These are phyloP conservation scores for Parauchenoglanis punctatus DNA, from an alignment of 2,797 vertebrate genomes.

Conservation along the genomic window DNA sequence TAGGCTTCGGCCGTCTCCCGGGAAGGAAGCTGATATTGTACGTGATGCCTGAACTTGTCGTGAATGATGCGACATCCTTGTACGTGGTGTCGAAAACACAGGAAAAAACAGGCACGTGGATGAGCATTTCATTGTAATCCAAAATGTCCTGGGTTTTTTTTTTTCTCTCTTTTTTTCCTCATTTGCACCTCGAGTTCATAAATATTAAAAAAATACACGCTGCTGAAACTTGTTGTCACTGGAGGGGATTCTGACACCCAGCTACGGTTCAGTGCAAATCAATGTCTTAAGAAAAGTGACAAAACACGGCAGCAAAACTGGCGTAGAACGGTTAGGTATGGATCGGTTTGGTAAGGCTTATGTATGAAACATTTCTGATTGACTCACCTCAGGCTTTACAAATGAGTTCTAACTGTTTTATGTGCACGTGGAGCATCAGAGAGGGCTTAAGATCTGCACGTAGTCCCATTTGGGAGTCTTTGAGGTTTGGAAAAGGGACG, in stretches of 20 bases:
- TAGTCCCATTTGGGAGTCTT: neutral
- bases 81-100: neutral
- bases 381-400: neutral
- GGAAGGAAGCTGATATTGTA: neutral
- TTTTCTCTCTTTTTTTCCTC: constrained; percentile 30
- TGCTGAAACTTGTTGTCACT: constrained; percentile 43
- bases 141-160: constrained; percentile 22
- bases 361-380: neutral
- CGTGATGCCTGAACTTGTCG: neutral
- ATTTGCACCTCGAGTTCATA: constrained; percentile 61
- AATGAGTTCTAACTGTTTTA: neutral
- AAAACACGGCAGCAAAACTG: neutral
- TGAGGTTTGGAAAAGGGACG: neutral
- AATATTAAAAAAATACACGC: constrained; percentile 59
- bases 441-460: neutral
- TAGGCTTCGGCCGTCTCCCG: constrained; percentile 36
- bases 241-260: constrained; percentile 57
- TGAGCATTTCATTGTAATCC: constrained; percentile 36
- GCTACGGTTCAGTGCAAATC: constrained; percentile 45
- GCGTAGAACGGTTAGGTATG: neutral
- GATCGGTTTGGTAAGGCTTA: neutral
- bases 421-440: neutral
- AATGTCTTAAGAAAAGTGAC: constrained; percentile 23
- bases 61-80: neutral
- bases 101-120: neutral